Base-by-base conservation (phyloP, 2,113 vertebrate species). In the Hyperoodon ampullatus region DNA sequence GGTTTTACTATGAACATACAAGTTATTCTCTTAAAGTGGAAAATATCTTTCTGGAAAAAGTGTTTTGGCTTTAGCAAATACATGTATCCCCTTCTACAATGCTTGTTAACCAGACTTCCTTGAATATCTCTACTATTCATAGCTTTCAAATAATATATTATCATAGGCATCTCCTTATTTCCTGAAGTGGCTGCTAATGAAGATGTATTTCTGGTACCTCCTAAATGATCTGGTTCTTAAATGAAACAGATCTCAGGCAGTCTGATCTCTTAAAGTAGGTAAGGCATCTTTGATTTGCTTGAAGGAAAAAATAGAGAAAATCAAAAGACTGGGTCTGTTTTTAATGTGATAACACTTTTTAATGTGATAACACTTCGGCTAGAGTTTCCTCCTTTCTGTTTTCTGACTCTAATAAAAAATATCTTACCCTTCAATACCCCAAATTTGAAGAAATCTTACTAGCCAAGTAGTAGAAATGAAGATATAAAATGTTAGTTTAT, bases 401-500 rank as follows among this genome's bases (percentile, higher is more conserved):
- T 94, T 95, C 94, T 97, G 78, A 65, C 66, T 39, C 53, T 75
- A 35, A 66, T 95, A 91, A 93, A 95, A 95, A 68, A 21, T 60
- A 61, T 53, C 18, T 94, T 97, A 93, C 58, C 68, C n/a, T 84
- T 93, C 28, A 68, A 50, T 93, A 78, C 14, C 14, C 33, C 13
- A 78, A 77, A 47, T 77, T 47, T 82, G 47, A 93, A 94, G 84
- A 96, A 42, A 35, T 35, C 77, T 0, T 84, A 78, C 6, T 28
- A 89, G 28, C 26, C 13, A n/a, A 97, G 85, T 97, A 98, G 58
- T 96, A 97, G 88, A 97, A 98, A 96, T 95, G 95, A 97, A 96
- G 24, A 23, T 96, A 96, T 96, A 96, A 96, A 97, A 86, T 97
- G 98, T 98, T 96, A 98, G 93, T 97, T 98, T 96, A 95, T 97